Percentiles rank a stretch among this genome's conserved stretches.
Evolutionary conservation across 2,113 vertebrate species (phyloP).

Genomic region (Myiopsitta monachus): DNA sequence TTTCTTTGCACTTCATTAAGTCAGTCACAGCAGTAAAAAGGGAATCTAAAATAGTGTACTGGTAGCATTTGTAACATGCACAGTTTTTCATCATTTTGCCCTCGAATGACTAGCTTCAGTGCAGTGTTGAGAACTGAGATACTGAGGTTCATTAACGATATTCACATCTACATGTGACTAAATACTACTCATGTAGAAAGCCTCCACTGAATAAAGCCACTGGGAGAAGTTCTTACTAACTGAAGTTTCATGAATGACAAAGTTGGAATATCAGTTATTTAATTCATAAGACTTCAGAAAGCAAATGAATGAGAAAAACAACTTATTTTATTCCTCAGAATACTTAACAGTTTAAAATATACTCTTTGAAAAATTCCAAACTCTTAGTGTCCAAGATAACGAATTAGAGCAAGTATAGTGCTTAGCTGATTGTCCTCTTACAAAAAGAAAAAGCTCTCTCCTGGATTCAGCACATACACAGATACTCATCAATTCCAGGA

Average conservation of each 20-base stretch:
- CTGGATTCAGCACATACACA: neutral
- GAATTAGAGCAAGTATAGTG: neutral
- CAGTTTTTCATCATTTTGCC: slow-evolving; percentile 2
- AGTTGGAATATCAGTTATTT: neutral
- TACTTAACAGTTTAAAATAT: neutral
- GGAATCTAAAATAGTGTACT: neutral
- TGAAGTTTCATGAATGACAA: neutral
- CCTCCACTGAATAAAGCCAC: neutral
- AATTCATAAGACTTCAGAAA: neutral
- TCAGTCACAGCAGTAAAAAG: slow-evolving; percentile 3
- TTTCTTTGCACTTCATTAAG: slow-evolving; percentile 46
- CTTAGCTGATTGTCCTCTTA: neutral
- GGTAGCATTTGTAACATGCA: neutral
- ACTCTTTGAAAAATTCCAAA: neutral
- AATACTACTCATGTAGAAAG: neutral
- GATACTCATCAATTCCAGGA: slow-evolving; percentile 34
- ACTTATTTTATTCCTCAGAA: neutral
- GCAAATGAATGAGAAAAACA: neutral
- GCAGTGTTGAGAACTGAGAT: neutral
- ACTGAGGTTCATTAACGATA: neutral
- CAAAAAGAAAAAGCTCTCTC: neutral
- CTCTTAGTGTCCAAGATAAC: neutral
- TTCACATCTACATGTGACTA: neutral
- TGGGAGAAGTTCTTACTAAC: neutral
- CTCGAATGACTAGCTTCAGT: neutral